Percentiles rank a stretch among this genome's conserved stretches.
Evolutionary conservation across 2,797 vertebrate species (phyloP).

Genomic region (Crocidura indochinensis): DNA sequence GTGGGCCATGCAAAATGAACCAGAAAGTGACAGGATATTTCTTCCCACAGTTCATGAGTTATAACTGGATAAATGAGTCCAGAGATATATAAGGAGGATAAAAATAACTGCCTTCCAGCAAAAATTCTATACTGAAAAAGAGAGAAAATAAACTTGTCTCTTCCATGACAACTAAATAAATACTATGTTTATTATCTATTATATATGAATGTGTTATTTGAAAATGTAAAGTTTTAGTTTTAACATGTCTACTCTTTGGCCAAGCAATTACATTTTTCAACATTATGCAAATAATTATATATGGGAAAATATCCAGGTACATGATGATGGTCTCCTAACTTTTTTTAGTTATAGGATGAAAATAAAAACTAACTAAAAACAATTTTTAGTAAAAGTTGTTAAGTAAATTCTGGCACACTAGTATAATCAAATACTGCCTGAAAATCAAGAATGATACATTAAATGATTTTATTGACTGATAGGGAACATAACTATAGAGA

Average conservation of each 20-base stretch:
- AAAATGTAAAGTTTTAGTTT: not conserved
- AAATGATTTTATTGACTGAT: constrained; percentile 3
- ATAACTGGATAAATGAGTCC: not conserved
- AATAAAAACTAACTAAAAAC: constrained; percentile 58
- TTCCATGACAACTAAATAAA: constrained; percentile 15
- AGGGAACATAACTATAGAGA: not conserved
- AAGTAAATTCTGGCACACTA: constrained; percentile 52
- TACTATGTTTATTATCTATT: not conserved
- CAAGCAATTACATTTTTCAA: constrained; percentile 31
- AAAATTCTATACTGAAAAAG: not conserved
- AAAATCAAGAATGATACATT: constrained; percentile 40
- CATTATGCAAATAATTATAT: constrained; percentile 25
- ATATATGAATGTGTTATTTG: not conserved
- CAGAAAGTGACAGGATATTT: not conserved
- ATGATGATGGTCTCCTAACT: constrained; percentile 21
- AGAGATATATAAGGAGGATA: not conserved
- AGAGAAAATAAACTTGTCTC: not conserved
- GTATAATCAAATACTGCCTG: constrained; percentile 45
- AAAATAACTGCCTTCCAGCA: not conserved
- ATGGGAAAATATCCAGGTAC: constrained; percentile 2
- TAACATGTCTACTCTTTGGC: constrained; percentile 11
- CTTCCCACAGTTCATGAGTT: not conserved
- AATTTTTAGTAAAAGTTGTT: constrained; percentile 11
- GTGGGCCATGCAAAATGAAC: not conserved
- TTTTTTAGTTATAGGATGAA: constrained; percentile 32